These are phyloP conservation scores for Andrena bucephala DNA, from an alignment of 2,888 invertebrate species.

Conservation along the genomic window DNA sequence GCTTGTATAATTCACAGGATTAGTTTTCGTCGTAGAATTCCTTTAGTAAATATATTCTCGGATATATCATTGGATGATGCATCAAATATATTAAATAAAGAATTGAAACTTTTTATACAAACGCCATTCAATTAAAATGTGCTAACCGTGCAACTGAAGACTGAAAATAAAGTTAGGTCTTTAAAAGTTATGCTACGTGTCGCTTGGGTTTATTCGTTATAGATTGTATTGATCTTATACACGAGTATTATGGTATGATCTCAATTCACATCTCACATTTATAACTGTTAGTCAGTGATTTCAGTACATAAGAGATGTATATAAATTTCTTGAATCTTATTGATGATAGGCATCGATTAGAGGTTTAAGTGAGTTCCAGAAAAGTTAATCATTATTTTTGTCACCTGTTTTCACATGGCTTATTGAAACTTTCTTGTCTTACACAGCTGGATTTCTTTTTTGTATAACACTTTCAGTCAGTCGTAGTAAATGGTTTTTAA, in stretches of 20 bases:
- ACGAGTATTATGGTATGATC: slow-evolving; percentile 21
- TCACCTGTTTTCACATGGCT: slow-evolving; percentile 20
- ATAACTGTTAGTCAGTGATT: slow-evolving; percentile 40
- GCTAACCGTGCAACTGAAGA: background rate
- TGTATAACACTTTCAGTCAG: background rate
- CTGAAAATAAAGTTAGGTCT: background rate
- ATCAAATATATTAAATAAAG: background rate
- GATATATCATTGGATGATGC: background rate
- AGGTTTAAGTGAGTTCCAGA: slow-evolving; percentile 1
- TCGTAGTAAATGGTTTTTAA: slow-evolving; percentile 3
- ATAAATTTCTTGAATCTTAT: slow-evolving; percentile 12
- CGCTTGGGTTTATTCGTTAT: slow-evolving; percentile 75
- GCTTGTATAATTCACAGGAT: slow-evolving; percentile 12
- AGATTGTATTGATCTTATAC: slow-evolving; percentile 68
- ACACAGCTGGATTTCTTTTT: background rate
- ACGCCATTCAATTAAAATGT: background rate
- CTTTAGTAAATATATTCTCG: background rate
- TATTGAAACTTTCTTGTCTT: slow-evolving; percentile 21
- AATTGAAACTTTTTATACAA: background rate
- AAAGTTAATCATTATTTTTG: slow-evolving; percentile 19
- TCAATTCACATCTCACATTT: slow-evolving; percentile 11
- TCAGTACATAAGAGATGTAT: slow-evolving; percentile 18
- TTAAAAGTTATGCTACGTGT: slow-evolving; percentile 70
- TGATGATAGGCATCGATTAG: background rate
- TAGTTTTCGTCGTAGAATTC: slow-evolving; percentile 27